Evolutionary conservation across 2,888 invertebrate species (phyloP).

Genomic region (Laothoe populi): DNA sequence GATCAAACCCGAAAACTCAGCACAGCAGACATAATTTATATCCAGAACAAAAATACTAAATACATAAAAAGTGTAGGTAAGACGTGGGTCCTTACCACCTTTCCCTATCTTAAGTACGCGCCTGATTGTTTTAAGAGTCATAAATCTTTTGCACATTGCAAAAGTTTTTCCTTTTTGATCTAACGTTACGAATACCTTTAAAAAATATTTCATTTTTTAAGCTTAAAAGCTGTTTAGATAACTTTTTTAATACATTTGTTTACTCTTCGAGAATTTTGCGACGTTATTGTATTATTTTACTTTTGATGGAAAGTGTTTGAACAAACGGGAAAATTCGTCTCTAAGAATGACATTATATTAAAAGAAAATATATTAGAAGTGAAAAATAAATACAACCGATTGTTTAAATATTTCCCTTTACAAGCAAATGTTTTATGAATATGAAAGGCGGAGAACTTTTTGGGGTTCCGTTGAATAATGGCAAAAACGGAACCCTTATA

Average conservation of each 20-base stretch:
- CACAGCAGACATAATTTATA: too few relatives aligned
- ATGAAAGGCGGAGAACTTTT: background rate
- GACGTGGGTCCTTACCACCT: background rate
- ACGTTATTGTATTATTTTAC: background rate
- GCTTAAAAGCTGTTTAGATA: conserved; percentile 10
- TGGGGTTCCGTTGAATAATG: too few relatives aligned
- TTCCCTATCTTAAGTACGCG: background rate
- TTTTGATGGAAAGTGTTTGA: background rate
- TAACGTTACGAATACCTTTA: conserved; percentile 32
- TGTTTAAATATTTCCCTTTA: background rate
- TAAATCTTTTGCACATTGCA: conserved; percentile 41
- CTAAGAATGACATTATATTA: background rate
- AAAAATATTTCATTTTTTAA: conserved; percentile 25
- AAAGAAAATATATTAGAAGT: conserved; percentile 5
- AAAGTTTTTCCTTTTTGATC: conserved; percentile 34
- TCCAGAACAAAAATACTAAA: too few relatives aligned
- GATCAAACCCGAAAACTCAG: too few relatives aligned
- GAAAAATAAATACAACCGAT: conserved; percentile 2
- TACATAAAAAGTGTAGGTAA: background rate
- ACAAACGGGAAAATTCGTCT: background rate
- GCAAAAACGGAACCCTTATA: too few relatives aligned
- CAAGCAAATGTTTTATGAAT: conserved; percentile 10
- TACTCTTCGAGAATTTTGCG: background rate
- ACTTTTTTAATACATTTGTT: conserved; percentile 19
- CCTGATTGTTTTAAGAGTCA: conserved; percentile 28